Evolutionary conservation across 2,888 invertebrate genomes (phyloP).

Genomic region (Nomada ruficornis): DNA sequence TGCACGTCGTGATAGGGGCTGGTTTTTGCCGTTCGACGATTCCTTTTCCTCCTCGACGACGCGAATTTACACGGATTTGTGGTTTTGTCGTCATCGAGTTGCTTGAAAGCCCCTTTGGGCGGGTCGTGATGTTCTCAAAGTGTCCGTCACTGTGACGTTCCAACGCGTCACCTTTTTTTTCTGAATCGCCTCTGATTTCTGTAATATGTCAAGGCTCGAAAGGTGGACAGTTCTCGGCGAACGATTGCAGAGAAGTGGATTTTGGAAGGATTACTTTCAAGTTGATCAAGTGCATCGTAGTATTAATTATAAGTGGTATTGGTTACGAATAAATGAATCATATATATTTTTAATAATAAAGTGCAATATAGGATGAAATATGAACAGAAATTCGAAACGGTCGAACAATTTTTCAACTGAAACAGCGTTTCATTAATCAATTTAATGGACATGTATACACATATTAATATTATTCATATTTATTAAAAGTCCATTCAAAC

Average conservation of each 20-base stretch:
- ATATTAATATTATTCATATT: too few species aligned
- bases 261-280: neutral
- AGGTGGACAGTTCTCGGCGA: neutral
- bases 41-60: slow-evolving; percentile 28
- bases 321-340: too few species aligned
- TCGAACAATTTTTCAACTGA: too few species aligned
- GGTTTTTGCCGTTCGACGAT: slow-evolving; percentile 51
- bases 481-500: too few species aligned
- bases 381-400: too few species aligned
- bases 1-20: slow-evolving; percentile 58
- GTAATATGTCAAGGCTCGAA: slow-evolving; percentile 34
- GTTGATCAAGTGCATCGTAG: neutral
- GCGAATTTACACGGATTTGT: slow-evolving; percentile 40
- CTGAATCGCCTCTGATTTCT: slow-evolving; percentile 22
- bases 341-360: too few species aligned
- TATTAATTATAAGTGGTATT: too few species aligned
- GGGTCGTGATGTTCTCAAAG: slow-evolving; percentile 15
- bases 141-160: slow-evolving; percentile 27
- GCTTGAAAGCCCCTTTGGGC: slow-evolving; percentile 12
- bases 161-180: slow-evolving; percentile 12
- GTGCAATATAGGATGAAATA: too few species aligned
- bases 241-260: neutral
- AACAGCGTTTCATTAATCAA: too few species aligned
- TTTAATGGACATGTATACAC: too few species aligned
- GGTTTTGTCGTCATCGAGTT: slow-evolving; percentile 30